Evolutionary conservation across 2,888 invertebrate genomes (phyloP).

Genomic region (Galerucella nymphaeae): DNA sequence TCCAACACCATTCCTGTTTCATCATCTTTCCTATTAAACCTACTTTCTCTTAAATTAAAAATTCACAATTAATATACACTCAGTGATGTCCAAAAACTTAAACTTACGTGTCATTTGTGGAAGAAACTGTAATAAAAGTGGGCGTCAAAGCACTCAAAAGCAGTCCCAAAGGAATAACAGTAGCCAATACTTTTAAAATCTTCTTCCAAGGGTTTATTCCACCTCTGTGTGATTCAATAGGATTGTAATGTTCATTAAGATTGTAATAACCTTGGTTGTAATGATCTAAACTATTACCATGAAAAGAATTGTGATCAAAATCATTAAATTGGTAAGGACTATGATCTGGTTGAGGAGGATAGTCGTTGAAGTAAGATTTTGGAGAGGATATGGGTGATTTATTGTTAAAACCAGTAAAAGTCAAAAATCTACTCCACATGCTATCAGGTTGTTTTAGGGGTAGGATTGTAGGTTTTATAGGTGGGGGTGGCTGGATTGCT

Average conservation of each 20-base stretch:
- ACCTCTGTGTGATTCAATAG: constrained; percentile 13
- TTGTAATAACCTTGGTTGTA: constrained; percentile 23
- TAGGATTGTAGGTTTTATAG: not conserved
- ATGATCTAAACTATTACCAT: constrained; percentile 45
- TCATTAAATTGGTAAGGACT: not conserved
- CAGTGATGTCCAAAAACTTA: not conserved
- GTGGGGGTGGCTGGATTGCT: not conserved
- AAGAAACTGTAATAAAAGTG: constrained; percentile 71
- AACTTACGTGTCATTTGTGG: constrained; percentile 60
- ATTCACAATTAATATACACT: constrained; percentile 10
- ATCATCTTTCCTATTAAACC: constrained; percentile 49
- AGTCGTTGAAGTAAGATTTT: not conserved
- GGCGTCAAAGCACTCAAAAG: constrained; percentile 78
- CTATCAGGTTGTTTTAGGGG: constrained; percentile 16
- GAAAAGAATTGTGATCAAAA: constrained; percentile 43
- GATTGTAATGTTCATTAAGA: constrained; percentile 22
- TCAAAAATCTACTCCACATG: constrained; percentile 40
- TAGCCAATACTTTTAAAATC: constrained; percentile 73
- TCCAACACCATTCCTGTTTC: constrained; percentile 43
- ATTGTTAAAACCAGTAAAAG: constrained; percentile 20
- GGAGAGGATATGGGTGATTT: constrained; percentile 16
- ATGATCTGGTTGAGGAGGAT: not conserved
- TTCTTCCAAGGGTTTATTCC: constrained; percentile 70
- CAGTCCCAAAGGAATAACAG: constrained; percentile 77
- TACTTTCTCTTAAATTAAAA: constrained; percentile 43